Evolutionary conservation across 2,888 invertebrate species (phyloP), one percentile per base, ranked within the genome.

Genomic region (Drosophila ezoana): DNA sequence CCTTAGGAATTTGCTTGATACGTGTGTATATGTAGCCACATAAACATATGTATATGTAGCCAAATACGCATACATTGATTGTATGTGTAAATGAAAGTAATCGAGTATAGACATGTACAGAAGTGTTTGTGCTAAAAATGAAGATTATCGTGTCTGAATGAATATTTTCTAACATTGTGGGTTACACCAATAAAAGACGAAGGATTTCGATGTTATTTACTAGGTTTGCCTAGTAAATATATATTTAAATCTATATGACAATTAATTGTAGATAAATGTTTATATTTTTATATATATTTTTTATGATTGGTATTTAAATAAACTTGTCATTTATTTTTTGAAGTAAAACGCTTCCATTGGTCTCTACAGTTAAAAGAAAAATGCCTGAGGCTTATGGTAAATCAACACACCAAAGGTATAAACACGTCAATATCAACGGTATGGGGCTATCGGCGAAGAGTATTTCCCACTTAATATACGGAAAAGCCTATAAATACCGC

Each of bases 401-500:
- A 33, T 41, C 72, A 51, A 16, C 68, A 44, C 53, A 44, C 33
- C 40, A 53, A 56, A 61, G 35, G 44, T 43, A 40, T 51, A 43
- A 58, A n/a, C 20, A 4, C 32, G 11, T 20, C 44, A n/a, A 18
- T 40, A 35, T 35, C 47, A 16, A 56, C 32, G 28, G 35, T 58
- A 45, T 64, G 62, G 11, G 57, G 44, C 59, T 41, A 44, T 40
- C 57, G 51, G 49, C 40, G 47, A 44, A 40, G 47, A 35, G 57
- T 35, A 61, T 61, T 45, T 61, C 10, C 16, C 35, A 38, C 32
- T 43, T 54, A 41, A 48, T 58, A 60, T 35, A 54, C 32, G 76
- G 76, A 66, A 62, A 53, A 44, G 9, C 33, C 37, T 45, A 59
- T 62, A 73, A 57, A 60, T 64, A 45, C 40, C 52, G 49, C 57